Conservation (phyloP, 2,113 vertebrate species). For the Thalassoma bifasciatum region DNA sequence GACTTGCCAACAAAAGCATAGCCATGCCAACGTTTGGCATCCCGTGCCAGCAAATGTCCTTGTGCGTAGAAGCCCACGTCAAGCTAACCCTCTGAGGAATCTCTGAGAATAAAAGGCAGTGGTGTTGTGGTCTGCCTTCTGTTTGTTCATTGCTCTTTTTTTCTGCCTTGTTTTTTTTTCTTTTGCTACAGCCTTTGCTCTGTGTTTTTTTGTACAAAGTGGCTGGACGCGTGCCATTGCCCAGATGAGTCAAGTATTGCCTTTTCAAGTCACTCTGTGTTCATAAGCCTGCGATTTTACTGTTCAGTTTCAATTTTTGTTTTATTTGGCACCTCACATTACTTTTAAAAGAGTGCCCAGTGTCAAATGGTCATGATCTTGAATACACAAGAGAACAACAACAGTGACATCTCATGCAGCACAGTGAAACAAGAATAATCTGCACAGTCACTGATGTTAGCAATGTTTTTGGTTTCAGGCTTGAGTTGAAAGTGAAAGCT, state of each 20-base stretch:
- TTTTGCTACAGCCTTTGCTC: background rate
- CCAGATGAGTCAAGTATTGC: background rate
- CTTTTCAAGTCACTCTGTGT: background rate
- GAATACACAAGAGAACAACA: no score
- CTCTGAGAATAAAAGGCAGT: conserved; percentile 28
- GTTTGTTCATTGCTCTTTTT: conserved; percentile 10
- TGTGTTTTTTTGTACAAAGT: background rate
- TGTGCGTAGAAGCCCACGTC: conserved; percentile 48
- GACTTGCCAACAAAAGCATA: conserved; percentile 47
- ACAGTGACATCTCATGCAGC: no score
- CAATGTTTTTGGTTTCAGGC: no score
- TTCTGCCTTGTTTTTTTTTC: background rate
- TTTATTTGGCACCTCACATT: no score
- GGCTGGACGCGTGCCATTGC: conserved; percentile 6
- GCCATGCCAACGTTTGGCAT: conserved; percentile 54
- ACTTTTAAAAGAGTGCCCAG: no score
- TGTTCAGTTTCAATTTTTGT: no score
- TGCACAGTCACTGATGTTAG: no score
- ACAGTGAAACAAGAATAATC: no score
- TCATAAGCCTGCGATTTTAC: no score
- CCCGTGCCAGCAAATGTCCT: conserved; percentile 50
- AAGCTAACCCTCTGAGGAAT: conserved; percentile 43
- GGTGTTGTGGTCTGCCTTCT: conserved; percentile 2
- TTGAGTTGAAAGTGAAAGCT: no score
- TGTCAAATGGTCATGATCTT: no score